Base-by-base conservation (phyloP, 2,113 vertebrate genomes). In the Pelodiscus sinensis region DNA sequence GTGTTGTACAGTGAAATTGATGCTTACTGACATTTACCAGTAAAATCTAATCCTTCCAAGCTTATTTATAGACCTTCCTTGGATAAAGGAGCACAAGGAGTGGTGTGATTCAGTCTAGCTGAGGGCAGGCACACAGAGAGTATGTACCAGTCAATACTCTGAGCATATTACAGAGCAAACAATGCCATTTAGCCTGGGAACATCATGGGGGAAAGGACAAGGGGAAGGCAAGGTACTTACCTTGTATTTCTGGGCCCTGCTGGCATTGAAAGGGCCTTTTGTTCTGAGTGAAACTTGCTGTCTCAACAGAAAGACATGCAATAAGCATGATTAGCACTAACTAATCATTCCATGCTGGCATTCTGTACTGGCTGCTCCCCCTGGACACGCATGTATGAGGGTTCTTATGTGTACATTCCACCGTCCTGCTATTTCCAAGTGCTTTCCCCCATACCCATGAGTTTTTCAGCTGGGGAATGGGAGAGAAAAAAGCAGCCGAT, bases 391-490 rank as follows among this genome's bases (percentile, higher is more conserved):
- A 65, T n/a, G 29, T 31, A 68, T 9, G 31, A 9, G 31, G 16
- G 31, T n/a, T 68, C 65, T 16, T 16, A 31, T 15, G 21, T 44
- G 44, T 44, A 44, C 44, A 44, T 44, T 21, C 16, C 21, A n/a
- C 54, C 29, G 18, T 56, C 54, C 5, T 68, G 38, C 31, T 75
- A 18, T 22, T 19, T 19, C 22, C 27, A 8, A 57, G 55, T 6
- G 50, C 77, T 80, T 58, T 50, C 12, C 0, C 50, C 1, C 0
- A 68, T 44, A 38, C 88, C 92, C n/a, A 0, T 60, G 58, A 5
- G 60, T 75, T 81, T 90, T 24, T 38, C 1, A 1, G 85, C 0
- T 3, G 10, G 38, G 88, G 80, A 0, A 2, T 1, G 0, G 79
- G 62, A 62, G 94, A 65, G 78, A 79, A 79, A 44, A 90, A 58